Conservation (phyloP, 2,113 vertebrate genomes). For the Uropsilus gracilis region DNA sequence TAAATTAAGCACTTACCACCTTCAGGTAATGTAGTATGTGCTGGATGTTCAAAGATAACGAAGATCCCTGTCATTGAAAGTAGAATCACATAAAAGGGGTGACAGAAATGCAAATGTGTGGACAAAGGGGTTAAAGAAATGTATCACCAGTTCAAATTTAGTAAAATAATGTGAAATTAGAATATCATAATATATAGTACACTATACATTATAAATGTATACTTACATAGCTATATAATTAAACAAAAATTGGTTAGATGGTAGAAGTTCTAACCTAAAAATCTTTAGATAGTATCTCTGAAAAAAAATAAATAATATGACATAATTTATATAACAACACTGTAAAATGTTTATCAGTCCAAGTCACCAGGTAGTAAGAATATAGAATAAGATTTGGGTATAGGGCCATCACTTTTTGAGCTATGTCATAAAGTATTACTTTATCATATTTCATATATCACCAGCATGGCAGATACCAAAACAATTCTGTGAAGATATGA, state of each 20-base stretch:
- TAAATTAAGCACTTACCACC: not conserved
- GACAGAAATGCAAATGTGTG: not conserved
- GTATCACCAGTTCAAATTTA: not conserved
- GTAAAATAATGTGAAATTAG: not conserved
- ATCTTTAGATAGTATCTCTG: not conserved
- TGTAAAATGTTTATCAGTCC: not conserved
- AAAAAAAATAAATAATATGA: not conserved
- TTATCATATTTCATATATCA: not conserved
- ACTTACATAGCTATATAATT: not conserved
- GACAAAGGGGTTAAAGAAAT: not conserved
- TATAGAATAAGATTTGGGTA: not conserved
- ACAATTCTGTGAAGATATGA: not conserved
- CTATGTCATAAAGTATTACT: not conserved
- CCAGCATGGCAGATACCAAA: not conserved
- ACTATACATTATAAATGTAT: too few relatives aligned
- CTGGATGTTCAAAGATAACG: constrained; percentile 21
- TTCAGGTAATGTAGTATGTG: not conserved
- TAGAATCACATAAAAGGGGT: not conserved
- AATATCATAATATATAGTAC: not conserved
- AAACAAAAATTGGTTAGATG: not conserved
- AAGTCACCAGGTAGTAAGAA: not conserved
- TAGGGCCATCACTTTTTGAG: not conserved
- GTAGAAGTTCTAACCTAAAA: not conserved
- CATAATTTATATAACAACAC: not conserved
- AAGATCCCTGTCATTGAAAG: not conserved